Evolutionary conservation across 2,888 invertebrate genomes (phyloP), one percentile per base, ranked within the genome.

Genomic region (Agriopis aurantiaria): DNA sequence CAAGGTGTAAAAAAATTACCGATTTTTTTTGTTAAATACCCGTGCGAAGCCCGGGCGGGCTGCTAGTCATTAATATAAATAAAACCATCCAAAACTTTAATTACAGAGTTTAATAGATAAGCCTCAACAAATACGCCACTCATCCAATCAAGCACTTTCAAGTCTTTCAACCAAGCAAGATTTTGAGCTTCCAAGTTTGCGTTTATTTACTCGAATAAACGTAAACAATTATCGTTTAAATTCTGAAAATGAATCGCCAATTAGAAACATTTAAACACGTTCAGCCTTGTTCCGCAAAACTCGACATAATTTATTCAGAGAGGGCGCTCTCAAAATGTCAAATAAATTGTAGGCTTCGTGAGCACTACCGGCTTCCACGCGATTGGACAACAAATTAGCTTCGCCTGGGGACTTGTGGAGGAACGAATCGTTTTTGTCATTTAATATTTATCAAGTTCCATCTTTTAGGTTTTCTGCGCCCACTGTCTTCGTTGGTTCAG

Each of bases 191-290:
- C n/a, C 33, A 56, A 41, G 17, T 43, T 41, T 49, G 33, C 43
- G 17, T 12, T 67, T 67, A 56, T 51, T 52, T 49, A 49, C 55
- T 41, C 23, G 48, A 61, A 60, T 49, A 41, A 64, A 57, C 55
- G 10, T 58, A 57, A 62, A 63, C 68, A 62, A 63, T 63, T 49
- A 68, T 62, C 59, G 60, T 61, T 69, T 62, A 69, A 65, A 69
- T 65, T 65, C 57, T 43, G 41, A 65, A 69, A 69, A 65, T 65
- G 65, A 62, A 69, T 69, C 61, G 56, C 65, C 69, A 65, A 69
- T 69, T 69, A 65, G 65, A 58, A 65, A 65, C 62, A 62, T 62
- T 69, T 69, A 69, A 69, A 69, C 65, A 69, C 69, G 69, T 62
- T 56, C 60, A 23, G 62, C 57, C 59, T 69, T 69, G 64, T 69